Evolutionary conservation across 2,888 invertebrate genomes (phyloP), one percentile per base, ranked within the genome.

Genomic region (Nyleta sp.): DNA sequence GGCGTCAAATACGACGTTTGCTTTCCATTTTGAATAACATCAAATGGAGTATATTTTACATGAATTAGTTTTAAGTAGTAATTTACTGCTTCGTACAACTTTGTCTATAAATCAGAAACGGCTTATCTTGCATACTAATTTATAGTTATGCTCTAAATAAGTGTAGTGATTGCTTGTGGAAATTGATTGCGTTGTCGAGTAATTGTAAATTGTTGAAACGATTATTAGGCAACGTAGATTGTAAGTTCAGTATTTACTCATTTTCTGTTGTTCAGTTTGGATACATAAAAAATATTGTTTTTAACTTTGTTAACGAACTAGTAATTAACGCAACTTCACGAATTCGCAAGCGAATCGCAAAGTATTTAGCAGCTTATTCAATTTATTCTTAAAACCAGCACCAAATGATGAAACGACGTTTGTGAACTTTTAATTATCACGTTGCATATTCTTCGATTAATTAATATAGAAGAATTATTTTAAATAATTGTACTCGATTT

Each of bases 101-200:
- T 64, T 20, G 46, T 38, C 35, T 35, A 67, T 67, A 67, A 68
- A 57, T 57, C 50, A 68, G 33, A 55, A 68, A 48, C 55, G 20
- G 48, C 68, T 50, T 59, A 50, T 48, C 67, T 57, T n/a, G 31
- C 11, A 55, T 38, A 40, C 50, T 50, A 46, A 67, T 67, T 53
- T 67, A 33, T 46, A 55, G 44, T 67, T 55, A 13, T 18, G 52
- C 18, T 55, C 44, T 11, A 67, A 67, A 67, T 55, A 67, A 67
- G 44, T 33, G 28, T n/a, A 13, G 11, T 28, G 40, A 52, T 52
- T 52, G 20, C 15, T 20, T 13, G 15, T 38, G 35, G 10, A 52
- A 65, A 64, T 52, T 40, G 40, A 24, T 52, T 52, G 24, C 8
- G 15, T 20, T 28, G 10, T 7, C 13, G 6, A 28, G 13, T 50